Percentiles rank a stretch among this genome's conserved stretches.
Conservation (phyloP, 2,888 invertebrate species). For the Chouioia cunea region DNA sequence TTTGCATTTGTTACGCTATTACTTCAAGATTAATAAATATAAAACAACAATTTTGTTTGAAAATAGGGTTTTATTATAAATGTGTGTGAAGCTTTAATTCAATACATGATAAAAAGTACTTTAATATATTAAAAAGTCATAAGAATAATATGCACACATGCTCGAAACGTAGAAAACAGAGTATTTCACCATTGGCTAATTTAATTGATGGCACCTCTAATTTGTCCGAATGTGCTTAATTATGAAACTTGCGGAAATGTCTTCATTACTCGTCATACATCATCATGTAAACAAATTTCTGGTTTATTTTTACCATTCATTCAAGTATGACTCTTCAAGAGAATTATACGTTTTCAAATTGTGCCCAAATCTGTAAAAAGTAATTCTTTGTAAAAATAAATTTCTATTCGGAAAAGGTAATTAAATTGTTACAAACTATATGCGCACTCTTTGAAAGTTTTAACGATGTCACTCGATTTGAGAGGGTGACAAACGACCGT, state of each 20-base stretch:
- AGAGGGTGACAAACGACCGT: constrained; percentile 83
- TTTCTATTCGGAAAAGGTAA: background rate
- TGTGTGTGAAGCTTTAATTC: constrained; percentile 2
- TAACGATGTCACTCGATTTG: constrained; percentile 77
- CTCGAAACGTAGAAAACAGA: background rate
- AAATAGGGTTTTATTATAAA: constrained; percentile 7
- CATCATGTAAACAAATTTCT: background rate
- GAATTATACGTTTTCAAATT: constrained; percentile 73
- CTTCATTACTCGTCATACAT: background rate
- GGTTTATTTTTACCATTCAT: constrained; percentile 65
- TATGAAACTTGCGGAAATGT: background rate
- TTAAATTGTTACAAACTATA: background rate
- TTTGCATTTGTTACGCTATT: too few species aligned
- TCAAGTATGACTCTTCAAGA: constrained; percentile 77
- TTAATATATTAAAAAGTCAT: constrained; percentile 9
- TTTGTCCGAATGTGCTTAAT: background rate
- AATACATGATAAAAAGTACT: constrained; percentile 21
- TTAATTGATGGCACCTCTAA: constrained; percentile 1
- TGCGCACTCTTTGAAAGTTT: constrained; percentile 77
- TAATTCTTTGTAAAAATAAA: constrained; percentile 19
- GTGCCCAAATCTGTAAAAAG: constrained; percentile 72
- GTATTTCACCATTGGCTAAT: constrained; percentile 1
- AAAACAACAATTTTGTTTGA: background rate
- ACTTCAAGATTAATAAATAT: too few species aligned
- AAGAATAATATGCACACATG: background rate